These are phyloP conservation scores for Neodiprion fabricii DNA, from an alignment of 1,140 invertebrate genomes.

Conservation along the genomic window DNA sequence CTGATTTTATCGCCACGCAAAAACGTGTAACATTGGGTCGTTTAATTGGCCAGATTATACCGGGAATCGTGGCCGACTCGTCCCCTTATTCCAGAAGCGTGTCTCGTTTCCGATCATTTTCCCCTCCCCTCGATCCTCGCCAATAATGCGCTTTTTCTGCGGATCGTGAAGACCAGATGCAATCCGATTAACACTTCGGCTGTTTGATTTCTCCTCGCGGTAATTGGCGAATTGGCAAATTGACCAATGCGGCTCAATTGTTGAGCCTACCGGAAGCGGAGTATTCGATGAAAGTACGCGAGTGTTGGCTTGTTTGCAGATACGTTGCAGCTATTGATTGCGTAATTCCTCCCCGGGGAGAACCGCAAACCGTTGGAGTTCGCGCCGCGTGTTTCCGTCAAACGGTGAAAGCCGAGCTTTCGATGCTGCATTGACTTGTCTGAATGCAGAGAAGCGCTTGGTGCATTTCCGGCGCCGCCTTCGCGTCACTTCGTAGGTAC, in stretches of 20 bases:
- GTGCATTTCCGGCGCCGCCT: background rate
- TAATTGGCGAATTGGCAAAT: too few species aligned
- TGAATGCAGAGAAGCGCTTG: background rate
- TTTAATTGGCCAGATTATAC: too few species aligned
- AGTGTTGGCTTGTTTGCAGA: background rate
- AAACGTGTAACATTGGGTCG: too few species aligned
- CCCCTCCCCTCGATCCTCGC: too few species aligned
- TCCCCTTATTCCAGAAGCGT: background rate
- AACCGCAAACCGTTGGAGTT: background rate
- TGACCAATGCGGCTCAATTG: too few species aligned
- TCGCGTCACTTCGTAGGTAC: background rate
- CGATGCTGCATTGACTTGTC: background rate
- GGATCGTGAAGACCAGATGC: too few species aligned
- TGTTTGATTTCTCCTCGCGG: too few species aligned
- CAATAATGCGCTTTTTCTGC: too few species aligned
- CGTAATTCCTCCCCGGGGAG: background rate
- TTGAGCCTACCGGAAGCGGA: too few species aligned
- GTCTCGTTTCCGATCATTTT: background rate
- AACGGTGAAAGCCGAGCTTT: background rate
- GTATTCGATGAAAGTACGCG: background rate
- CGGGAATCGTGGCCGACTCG: too few species aligned
- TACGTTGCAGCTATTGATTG: background rate
- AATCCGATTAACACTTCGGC: too few species aligned
- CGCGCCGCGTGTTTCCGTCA: background rate
- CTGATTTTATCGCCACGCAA: too few species aligned